phyloP scores from a whole-genome alignment of 2,113 vertebrate species.

The Clarias gariepinus region DNA sequence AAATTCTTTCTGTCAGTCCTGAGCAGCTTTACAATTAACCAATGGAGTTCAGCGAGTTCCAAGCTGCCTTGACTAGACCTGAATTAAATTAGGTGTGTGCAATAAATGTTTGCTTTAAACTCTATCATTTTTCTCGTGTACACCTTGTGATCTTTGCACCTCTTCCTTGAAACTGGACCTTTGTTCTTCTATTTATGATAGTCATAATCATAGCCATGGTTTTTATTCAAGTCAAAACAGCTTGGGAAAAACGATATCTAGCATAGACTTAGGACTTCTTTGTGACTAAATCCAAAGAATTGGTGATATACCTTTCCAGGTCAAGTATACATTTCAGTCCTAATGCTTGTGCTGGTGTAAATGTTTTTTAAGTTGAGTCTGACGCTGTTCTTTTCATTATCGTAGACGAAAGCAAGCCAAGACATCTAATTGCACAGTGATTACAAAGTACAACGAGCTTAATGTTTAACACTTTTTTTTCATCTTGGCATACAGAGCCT shows the following conservation, averaged over 20 bases:
- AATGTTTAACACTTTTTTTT: neutral
- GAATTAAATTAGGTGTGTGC: neutral
- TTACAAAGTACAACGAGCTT: neutral
- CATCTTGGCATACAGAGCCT: neutral
- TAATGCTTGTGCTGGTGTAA: neutral
- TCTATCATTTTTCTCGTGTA: neutral
- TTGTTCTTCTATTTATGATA: neutral
- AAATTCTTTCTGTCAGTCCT: slow-evolving; percentile 1
- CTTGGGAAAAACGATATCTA: neutral
- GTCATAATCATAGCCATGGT: neutral
- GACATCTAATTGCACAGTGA: neutral
- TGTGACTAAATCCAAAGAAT: neutral
- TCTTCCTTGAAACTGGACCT: slow-evolving; percentile 5
- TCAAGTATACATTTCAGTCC: neutral
- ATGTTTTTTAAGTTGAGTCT: neutral
- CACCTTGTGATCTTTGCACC: slow-evolving; percentile 8
- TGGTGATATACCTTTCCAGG: neutral
- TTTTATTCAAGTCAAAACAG: neutral
- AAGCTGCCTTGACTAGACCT: neutral
- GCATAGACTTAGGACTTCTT: too few species aligned
- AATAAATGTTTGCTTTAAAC: neutral
- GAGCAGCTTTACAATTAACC: neutral
- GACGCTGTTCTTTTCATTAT: neutral
- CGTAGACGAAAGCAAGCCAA: neutral
- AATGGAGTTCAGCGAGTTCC: neutral